A percentile compares a stretch with the other conserved stretches of the same genome.
Conservation (phyloP, 2,888 invertebrate genomes). For the Torymus texanus region DNA sequence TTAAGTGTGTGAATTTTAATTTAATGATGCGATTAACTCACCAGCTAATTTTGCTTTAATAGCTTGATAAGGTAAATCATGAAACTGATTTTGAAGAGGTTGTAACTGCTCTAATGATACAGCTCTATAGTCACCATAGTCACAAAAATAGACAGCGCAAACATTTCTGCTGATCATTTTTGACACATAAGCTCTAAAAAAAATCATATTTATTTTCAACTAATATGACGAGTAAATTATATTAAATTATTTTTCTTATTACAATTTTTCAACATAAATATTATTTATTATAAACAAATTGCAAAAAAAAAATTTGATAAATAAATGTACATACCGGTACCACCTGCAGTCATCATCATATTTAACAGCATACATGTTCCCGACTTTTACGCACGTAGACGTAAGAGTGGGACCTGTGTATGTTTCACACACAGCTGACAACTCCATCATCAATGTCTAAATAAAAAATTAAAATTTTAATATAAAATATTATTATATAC, state of each 20-base stretch:
- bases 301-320: neutral
- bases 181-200: slow-evolving; percentile 76
- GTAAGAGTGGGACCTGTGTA: slow-evolving; percentile 76
- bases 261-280: neutral
- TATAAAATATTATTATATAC: neutral
- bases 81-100: slow-evolving; percentile 78
- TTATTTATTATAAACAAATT: neutral
- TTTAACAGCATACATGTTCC: slow-evolving; percentile 83
- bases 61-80: slow-evolving; percentile 81
- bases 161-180: slow-evolving; percentile 77
- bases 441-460: slow-evolving; percentile 79
- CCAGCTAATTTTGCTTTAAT: slow-evolving; percentile 81
- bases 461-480: neutral
- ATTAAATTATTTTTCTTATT: too few relatives aligned
- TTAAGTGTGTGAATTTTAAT: too few relatives aligned
- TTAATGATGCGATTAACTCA: slow-evolving; percentile 62
- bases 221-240: slow-evolving; percentile 3
- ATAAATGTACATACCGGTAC: slow-evolving; percentile 81
- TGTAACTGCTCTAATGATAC: slow-evolving; percentile 78
- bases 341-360: slow-evolving; percentile 82
- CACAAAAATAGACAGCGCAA: slow-evolving; percentile 80
- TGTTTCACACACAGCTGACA: slow-evolving; percentile 80
- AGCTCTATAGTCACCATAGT: slow-evolving; percentile 81
- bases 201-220: slow-evolving; percentile 23
- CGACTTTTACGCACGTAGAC: slow-evolving; percentile 74